phyloP scores from a whole-genome alignment of 2,888 invertebrate species.

The Nymphalis polychloros region DNA sequence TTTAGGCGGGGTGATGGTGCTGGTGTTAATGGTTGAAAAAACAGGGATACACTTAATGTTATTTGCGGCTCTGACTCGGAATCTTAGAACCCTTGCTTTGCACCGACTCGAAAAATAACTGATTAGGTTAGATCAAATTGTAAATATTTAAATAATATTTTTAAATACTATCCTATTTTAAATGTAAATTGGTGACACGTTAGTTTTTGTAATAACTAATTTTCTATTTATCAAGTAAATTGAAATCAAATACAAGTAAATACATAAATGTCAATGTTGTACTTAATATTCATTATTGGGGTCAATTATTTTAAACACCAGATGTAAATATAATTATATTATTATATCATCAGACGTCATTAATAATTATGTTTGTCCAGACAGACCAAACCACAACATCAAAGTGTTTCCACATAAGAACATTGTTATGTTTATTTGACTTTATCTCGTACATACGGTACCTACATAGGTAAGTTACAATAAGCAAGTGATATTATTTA shows the following conservation, averaged over 20 bases:
- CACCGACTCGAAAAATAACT: too few relatives aligned
- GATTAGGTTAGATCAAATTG: too few relatives aligned
- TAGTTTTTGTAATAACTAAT: background rate
- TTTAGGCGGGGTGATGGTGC: too few relatives aligned
- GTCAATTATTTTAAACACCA: background rate
- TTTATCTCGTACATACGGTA: conserved; percentile 11
- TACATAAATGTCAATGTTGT: background rate
- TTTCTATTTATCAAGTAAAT: background rate
- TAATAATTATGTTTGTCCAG: background rate
- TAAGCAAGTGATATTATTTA: conserved; percentile 17
- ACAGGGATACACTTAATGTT: too few relatives aligned
- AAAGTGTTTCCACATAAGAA: conserved; percentile 5
- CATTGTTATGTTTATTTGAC: conserved; percentile 17
- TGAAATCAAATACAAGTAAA: background rate
- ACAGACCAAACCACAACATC: conserved; percentile 19
- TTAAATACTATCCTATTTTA: too few relatives aligned
- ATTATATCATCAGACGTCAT: conserved; percentile 1
- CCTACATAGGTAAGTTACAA: too few relatives aligned
- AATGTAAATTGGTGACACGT: too few relatives aligned
- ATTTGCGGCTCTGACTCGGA: too few relatives aligned
- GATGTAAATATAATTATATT: background rate
- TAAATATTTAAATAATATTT: too few relatives aligned
- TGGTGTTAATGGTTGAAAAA: too few relatives aligned
- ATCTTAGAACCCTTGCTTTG: too few relatives aligned
- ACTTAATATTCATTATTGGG: background rate